Percentiles rank a stretch among this genome's conserved stretches.
phyloP scores from a whole-genome alignment of 2,888 invertebrate genomes.

The Cantharis rufa region DNA sequence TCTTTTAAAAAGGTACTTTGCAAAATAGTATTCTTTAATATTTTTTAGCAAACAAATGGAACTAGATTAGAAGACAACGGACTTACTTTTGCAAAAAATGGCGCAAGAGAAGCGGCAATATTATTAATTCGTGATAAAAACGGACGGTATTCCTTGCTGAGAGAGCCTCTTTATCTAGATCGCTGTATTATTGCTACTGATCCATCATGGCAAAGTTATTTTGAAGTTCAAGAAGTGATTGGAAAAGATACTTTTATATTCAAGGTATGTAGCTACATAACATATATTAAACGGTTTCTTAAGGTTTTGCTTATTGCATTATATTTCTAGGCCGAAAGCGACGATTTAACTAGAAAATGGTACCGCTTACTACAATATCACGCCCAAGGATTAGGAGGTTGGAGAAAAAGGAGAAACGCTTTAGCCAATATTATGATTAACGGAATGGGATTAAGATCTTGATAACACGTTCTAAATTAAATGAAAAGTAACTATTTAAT shows the following conservation, averaged over 20 bases:
- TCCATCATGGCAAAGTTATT: slow-evolving; percentile 90
- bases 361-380: slow-evolving; percentile 88
- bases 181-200: slow-evolving; percentile 90
- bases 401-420: slow-evolving; percentile 90
- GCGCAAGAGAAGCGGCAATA: slow-evolving; percentile 85
- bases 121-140: slow-evolving; percentile 88
- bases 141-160: slow-evolving; percentile 80
- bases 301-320: background rate
- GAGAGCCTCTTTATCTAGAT: slow-evolving; percentile 90
- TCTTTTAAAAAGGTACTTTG: background rate
- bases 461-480: slow-evolving; percentile 22
- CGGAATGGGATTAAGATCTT: slow-evolving; percentile 65
- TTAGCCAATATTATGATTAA: slow-evolving; percentile 98
- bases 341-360: slow-evolving; percentile 85
- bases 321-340: slow-evolving; percentile 81
- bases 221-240: slow-evolving; percentile 91
- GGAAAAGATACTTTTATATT: slow-evolving; percentile 93
- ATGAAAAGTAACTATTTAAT: slow-evolving; percentile 20
- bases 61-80: slow-evolving; percentile 31
- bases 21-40: background rate
- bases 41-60: slow-evolving; percentile 7
- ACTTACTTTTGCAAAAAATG: slow-evolving; percentile 53
- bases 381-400: slow-evolving; percentile 88
- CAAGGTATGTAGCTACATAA: slow-evolving; percentile 67
- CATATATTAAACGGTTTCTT: background rate